Base-by-base conservation (phyloP, 2,888 invertebrate species). In the Auanema sp. region DNA sequence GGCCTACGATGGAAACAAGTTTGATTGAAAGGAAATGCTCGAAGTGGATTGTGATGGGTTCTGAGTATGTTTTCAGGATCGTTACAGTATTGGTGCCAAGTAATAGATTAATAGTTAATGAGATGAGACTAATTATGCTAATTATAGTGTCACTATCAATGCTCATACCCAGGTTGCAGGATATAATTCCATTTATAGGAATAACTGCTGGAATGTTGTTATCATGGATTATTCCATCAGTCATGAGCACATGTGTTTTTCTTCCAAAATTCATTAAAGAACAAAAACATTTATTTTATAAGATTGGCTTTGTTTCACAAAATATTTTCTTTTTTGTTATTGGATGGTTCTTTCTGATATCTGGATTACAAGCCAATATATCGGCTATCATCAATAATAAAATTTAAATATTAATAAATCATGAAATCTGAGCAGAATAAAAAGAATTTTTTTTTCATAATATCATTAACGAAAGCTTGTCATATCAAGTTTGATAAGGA, bases 1-100 rank as follows among this genome's bases (percentile, higher is more conserved):
- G 92, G 89, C 92, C 93, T 0, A 87, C 86, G 65, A 86, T 93
- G 33, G n/a, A 33, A 16, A 14, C 14, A 54, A 33, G 25, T 2
- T 33, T 54, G 52, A 6, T 23, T 2, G 23, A 23, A 5, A 52
- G 14, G 10, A 14, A 52, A 5, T 16, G 3, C 18, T 21, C 16
- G 4, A n/a, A 21, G 18, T 16, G 18, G 21, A 5, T 21, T 5
- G 10, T 52, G 5, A 8, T 14, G 5, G n/a, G 18, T 14, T 16
- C 52, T 23, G 52, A 52, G 52, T 52, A 52, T 18, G 8, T 24
- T 14, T 52, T 52, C 23, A 5, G 52, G 4, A 23, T 23, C 10
- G 14, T 52, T 10, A 47, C 21, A 5, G 47, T 47, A 5, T 21
- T 47, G 21, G 47, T 47, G 3, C 47, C 47, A 18, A 47, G 47